phyloP scores from a whole-genome alignment of 1,140 invertebrate genomes.

The Panagrolaimus sp. region DNA sequence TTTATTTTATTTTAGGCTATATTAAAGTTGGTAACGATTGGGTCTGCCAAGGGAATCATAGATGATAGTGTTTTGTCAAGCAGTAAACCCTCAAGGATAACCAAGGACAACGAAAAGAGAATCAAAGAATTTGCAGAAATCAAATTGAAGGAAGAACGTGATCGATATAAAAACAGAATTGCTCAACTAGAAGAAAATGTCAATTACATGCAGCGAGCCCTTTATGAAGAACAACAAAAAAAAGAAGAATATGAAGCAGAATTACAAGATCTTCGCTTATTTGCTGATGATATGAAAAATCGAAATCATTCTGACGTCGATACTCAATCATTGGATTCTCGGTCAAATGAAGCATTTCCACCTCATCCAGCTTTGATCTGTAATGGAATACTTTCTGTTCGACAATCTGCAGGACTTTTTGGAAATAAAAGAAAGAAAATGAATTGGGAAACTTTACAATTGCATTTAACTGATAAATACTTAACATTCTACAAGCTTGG shows the following conservation, averaged over 20 bases:
- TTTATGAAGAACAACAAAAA: constrained; percentile 11
- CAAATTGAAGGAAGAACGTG: constrained; percentile 4
- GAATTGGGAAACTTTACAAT: not conserved
- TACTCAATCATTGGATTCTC: not conserved
- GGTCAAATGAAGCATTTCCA: not conserved
- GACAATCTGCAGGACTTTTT: not conserved
- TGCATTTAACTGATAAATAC: not conserved
- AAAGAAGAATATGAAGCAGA: constrained; percentile 12
- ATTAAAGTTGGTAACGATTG: constrained; percentile 31
- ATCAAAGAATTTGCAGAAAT: constrained; percentile 19
- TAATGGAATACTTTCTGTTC: not conserved
- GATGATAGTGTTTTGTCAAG: constrained; percentile 23
- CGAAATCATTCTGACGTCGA: not conserved
- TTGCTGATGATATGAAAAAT: constrained; percentile 16
- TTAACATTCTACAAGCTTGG: not conserved
- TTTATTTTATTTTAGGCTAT: constrained; percentile 28
- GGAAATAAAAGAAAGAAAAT: not conserved
- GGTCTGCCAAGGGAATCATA: constrained; percentile 36
- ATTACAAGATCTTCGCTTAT: not conserved
- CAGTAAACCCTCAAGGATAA: constrained; percentile 20
- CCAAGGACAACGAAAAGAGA: constrained; percentile 35
- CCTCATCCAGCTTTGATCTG: not conserved
- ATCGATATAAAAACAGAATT: not conserved
- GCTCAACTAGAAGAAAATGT: not conserved
- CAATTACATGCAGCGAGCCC: not conserved